A percentile compares a stretch with the other conserved stretches of the same genome.
These are phyloP conservation scores for Theodoxus fluviatilis DNA, from an alignment of 2,888 invertebrate species.

Conservation along the genomic window DNA sequence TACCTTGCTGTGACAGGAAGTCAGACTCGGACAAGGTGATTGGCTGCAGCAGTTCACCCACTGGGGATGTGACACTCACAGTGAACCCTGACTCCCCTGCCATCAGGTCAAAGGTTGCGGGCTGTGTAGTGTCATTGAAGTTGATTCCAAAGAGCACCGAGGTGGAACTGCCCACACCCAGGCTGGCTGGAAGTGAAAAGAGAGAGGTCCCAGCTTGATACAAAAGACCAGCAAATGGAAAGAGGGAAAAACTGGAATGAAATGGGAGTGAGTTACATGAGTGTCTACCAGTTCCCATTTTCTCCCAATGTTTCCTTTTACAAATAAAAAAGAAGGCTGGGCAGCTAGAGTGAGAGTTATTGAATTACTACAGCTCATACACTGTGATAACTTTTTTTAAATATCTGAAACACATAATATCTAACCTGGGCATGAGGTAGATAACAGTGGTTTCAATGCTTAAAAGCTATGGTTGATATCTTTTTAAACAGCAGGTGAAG, in stretches of 20 bases:
- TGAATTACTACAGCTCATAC: too few relatives aligned
- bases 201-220: not conserved
- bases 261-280: too few relatives aligned
- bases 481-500: too few relatives aligned
- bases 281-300: too few relatives aligned
- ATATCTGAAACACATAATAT: too few relatives aligned
- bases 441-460: too few relatives aligned
- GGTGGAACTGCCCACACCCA: conserved; percentile 74
- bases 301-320: too few relatives aligned
- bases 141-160: conserved; percentile 82
- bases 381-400: too few relatives aligned
- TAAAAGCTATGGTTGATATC: too few relatives aligned
- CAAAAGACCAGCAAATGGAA: not conserved
- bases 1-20: conserved; percentile 69
- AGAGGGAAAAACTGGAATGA: conserved; percentile 10
- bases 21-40: conserved; percentile 77
- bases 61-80: conserved; percentile 75
- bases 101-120: conserved; percentile 81
- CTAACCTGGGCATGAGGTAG: too few relatives aligned
- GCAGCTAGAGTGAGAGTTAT: too few relatives aligned
- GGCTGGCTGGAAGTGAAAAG: conserved; percentile 51
- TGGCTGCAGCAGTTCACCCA: conserved; percentile 87
- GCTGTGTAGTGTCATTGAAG: conserved; percentile 91
- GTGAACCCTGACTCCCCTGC: conserved; percentile 48
- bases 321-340: too few relatives aligned